phyloP scores from a whole-genome alignment of 2,888 invertebrate species.

The Auanema sp. region DNA sequence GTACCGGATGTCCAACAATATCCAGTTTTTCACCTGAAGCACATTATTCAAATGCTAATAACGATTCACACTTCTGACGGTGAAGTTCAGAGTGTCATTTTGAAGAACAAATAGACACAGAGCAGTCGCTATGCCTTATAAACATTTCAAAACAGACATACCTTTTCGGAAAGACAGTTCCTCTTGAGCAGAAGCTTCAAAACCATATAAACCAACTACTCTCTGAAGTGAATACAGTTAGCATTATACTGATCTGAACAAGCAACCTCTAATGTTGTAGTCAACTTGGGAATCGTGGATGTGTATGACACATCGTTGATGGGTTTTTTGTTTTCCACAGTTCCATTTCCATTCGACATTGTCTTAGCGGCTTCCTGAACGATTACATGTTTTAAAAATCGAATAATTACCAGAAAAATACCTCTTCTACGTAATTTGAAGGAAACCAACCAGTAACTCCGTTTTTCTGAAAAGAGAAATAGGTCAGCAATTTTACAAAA shows the following conservation, averaged over 20 bases:
- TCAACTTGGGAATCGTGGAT: neutral
- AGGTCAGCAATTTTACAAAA: neutral
- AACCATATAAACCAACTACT: conserved; percentile 58
- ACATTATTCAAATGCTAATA: too few species aligned
- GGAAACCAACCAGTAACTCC: conserved; percentile 87
- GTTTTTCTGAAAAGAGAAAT: conserved; percentile 66
- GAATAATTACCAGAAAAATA: conserved; percentile 15
- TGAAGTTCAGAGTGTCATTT: too few species aligned
- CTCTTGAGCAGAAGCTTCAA: conserved; percentile 75
- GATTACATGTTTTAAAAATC: too few species aligned
- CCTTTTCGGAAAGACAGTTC: conserved; percentile 56
- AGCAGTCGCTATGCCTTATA: too few species aligned
- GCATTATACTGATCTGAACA: too few species aligned
- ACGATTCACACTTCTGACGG: too few species aligned
- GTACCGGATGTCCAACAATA: conserved; percentile 90
- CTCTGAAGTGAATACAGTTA: too few species aligned
- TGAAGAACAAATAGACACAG: too few species aligned
- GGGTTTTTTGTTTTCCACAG: too few species aligned
- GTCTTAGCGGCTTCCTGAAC: too few species aligned
- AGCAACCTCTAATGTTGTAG: neutral
- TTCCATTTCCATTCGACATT: too few species aligned
- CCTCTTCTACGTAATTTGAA: conserved; percentile 83
- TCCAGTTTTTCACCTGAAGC: conserved; percentile 79
- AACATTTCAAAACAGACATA: neutral
- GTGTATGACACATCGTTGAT: too few species aligned